Base-by-base conservation (phyloP, 2,888 invertebrate species). In the Cheilosia soror region DNA sequence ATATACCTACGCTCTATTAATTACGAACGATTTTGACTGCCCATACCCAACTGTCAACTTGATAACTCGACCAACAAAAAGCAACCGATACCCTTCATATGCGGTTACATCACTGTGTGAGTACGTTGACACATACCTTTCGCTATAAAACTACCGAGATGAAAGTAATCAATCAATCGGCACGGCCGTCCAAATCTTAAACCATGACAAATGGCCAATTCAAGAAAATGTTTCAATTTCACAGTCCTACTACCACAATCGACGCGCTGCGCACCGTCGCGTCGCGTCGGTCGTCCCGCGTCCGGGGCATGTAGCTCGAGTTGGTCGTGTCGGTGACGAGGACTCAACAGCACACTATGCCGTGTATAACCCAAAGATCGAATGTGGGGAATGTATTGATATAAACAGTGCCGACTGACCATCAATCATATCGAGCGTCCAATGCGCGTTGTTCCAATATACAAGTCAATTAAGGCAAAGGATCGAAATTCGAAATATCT, bases 181-280 rank as follows among this genome's bases (percentile, higher is more conserved):
- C 76, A 81, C 63, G 66, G 85, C 81, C 85, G 85, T 85, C 85
- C 68, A 77, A 85, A 85, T 85, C 85, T 85, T 85, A 85, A 85
- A 85, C 85, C 85, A 85, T 85, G 85, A 85, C 85, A 85, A 85
- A 85, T 85, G 85, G 85, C 85, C 85, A 85, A 85, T 85, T 85
- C 85, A 85, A 81, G 85, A 85, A 85, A 85, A 85, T 85, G 85
- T 85, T 85, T 85, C 85, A 85, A 85, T 85, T 85, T 85, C 81
- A 85, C 81, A 81, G 85, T 66, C 85, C 53, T 53, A 83, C 78
- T 78, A 63, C 73, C 57, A 51, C 53, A 27, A 58, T 5, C 31
- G 51, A 47, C 57, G 31, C 63, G 63, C 31, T 47, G 37, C 63
- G 33, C 15, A 13, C 33, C 62, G 33, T 7, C 49, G 40, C 2